Percentiles rank a stretch among this genome's conserved stretches.
Evolutionary conservation across 2,888 invertebrate species (phyloP).

Genomic region (Drosophila tripunctata): DNA sequence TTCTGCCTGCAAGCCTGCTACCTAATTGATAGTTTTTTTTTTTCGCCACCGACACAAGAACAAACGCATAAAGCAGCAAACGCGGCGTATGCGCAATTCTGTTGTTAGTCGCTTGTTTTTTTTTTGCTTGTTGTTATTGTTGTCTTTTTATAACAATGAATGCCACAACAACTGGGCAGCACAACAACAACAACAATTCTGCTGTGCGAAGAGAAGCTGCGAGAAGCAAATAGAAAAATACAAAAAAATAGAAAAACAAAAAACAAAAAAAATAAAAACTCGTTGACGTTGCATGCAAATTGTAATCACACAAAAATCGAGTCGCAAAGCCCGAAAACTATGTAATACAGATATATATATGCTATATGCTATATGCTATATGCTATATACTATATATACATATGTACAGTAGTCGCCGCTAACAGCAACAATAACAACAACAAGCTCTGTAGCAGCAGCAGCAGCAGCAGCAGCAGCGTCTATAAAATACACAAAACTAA

Average conservation of each 20-base stretch:
- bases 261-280: conserved; percentile 4
- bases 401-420: conserved; percentile 15
- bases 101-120: not conserved
- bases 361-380: conserved; percentile 3
- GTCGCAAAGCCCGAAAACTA: conserved; percentile 54
- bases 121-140: no score
- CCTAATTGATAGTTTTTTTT: conserved; percentile 60
- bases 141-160: conserved; percentile 32
- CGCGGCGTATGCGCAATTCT: conserved; percentile 53
- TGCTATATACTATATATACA: conserved; percentile 6
- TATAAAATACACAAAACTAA: conserved; percentile 52
- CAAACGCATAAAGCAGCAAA: conserved; percentile 33
- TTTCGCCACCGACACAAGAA: not conserved
- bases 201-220: conserved; percentile 44
- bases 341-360: conserved; percentile 3
- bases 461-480: conserved; percentile 21
- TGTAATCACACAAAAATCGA: conserved; percentile 64
- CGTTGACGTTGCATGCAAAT: conserved; percentile 63
- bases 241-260: not conserved
- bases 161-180: conserved; percentile 31
- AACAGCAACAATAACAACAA: conserved; percentile 17
- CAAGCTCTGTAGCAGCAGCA: not conserved
- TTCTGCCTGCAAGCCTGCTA: conserved; percentile 24
- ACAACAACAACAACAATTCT: conserved; percentile 34
- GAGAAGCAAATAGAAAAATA: not conserved